Conservation (phyloP, 1,140 invertebrate genomes). For the Mamestra configurata region DNA sequence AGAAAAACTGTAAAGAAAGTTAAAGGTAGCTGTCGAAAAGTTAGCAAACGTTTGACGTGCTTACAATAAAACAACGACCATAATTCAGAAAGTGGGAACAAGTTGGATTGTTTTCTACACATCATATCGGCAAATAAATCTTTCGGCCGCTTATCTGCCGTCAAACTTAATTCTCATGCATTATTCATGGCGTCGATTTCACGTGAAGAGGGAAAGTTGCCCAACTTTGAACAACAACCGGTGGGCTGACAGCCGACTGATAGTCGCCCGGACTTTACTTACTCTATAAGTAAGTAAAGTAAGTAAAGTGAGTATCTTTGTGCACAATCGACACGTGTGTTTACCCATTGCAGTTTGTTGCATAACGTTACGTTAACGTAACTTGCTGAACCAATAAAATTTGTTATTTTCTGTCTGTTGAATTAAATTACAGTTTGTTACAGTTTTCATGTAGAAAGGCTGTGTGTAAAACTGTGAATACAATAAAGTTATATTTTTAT, state of each 20-base stretch:
- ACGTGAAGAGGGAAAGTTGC: slow-evolving; percentile 78
- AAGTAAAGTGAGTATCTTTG: neutral
- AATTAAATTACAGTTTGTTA: slow-evolving; percentile 6
- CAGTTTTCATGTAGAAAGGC: neutral
- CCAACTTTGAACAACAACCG: slow-evolving; percentile 66
- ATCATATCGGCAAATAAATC: slow-evolving; percentile 87
- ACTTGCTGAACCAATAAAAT: neutral
- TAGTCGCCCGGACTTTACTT: slow-evolving; percentile 32
- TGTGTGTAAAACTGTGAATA: slow-evolving; percentile 5
- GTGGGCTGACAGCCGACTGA: slow-evolving; percentile 62
- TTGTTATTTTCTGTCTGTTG: neutral
- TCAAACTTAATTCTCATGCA: slow-evolving; percentile 87
- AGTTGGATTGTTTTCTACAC: slow-evolving; percentile 86
- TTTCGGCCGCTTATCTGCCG: slow-evolving; percentile 84
- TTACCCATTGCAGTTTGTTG: neutral
- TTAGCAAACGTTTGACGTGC: slow-evolving; percentile 73
- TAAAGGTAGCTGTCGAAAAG: slow-evolving; percentile 66
- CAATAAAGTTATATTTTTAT: neutral
- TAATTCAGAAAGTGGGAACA: slow-evolving; percentile 84
- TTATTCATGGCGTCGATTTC: slow-evolving; percentile 84
- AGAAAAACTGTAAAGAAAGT: slow-evolving; percentile 43
- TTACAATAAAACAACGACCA: slow-evolving; percentile 83
- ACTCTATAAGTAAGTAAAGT: too few species aligned
- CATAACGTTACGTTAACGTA: neutral
- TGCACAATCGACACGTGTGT: slow-evolving; percentile 9